Evolutionary conservation across 2,797 vertebrate genomes (phyloP), one percentile per base, ranked within the genome.

Genomic region (Tragelaphus eurycerus): DNA sequence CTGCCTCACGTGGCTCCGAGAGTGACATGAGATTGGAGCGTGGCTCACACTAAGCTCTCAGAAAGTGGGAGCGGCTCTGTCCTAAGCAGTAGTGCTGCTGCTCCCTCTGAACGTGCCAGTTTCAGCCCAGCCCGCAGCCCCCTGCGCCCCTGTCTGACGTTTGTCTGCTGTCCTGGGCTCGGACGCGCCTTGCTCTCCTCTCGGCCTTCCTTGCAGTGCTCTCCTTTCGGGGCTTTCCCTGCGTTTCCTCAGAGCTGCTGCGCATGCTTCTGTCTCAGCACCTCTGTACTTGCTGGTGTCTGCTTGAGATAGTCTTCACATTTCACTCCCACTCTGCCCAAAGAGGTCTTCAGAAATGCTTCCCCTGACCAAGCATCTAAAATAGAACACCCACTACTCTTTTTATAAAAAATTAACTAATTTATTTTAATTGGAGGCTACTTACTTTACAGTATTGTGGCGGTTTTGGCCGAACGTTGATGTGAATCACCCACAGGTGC

Each of bases 401-500:
- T 9, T 59, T 59, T 57, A 5, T 5, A 27, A 59, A 27, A 25
- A 6, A 6, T 10, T 9, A 4, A 14, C 6, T 1, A 3, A 7
- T 62, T 62, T 12, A 31, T 7, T 62, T 62, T 29, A 15, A 62
- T 62, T 15, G 59, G 59, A 31, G 59, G 29, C 59, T 31, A 15
- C 1, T 31, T 6, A 31, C 60, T 31, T 31, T 15, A 7, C 29
- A 15, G 59, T 6, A 4, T 3, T 31, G 60, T 7, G 60, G 13
- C 7, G 60, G 60, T 62, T 59, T 31, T 62, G 29, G 29, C 14
- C 29, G 7, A 7, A 2, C 14, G 0, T 2, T 3, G 14, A 16
- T 7, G 13, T 31, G 29, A 15, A 6, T 31, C 60, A 7, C 13
- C 59, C 60, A 14, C 59, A 12, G 59, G 27, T 7, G 59, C 59